Conservation (phyloP, 2,797 vertebrate species). For the Acanthurus lineatus region DNA sequence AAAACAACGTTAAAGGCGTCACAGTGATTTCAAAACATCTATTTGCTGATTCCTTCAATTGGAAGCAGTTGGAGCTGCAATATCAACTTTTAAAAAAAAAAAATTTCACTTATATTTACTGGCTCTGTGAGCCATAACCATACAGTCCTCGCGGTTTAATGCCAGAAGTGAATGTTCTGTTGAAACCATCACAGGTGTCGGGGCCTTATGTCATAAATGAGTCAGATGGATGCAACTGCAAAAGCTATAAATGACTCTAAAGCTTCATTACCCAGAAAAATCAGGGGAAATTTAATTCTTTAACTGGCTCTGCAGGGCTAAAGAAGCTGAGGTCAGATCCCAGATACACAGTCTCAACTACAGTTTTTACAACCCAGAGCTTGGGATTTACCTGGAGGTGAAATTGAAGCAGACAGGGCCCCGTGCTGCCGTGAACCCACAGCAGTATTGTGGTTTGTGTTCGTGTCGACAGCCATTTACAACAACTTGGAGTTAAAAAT, state of each 20-base stretch:
- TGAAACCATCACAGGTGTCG: slow-evolving; percentile 53
- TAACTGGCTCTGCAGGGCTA: slow-evolving; percentile 30
- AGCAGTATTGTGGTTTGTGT: slow-evolving; percentile 41
- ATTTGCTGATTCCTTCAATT: slow-evolving; percentile 2
- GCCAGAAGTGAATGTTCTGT: slow-evolving; percentile 53
- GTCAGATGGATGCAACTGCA: slow-evolving; percentile 26
- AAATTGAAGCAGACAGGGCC: slow-evolving; percentile 57
- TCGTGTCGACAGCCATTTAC: slow-evolving; percentile 50
- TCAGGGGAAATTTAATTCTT: slow-evolving; percentile 7
- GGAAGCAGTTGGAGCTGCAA: background rate
- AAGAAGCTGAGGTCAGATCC: slow-evolving; percentile 38
- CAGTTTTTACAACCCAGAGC: slow-evolving; percentile 34
- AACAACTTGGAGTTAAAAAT: slow-evolving; percentile 30
- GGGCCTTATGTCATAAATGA: slow-evolving; percentile 37
- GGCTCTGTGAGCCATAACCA: background rate
- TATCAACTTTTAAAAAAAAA: too few species aligned
- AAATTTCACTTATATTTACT: background rate
- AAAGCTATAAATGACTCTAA: slow-evolving; percentile 42
- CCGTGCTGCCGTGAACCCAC: slow-evolving; percentile 49
- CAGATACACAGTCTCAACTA: slow-evolving; percentile 53
- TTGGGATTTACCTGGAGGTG: slow-evolving; percentile 52
- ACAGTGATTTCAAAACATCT: too few species aligned
- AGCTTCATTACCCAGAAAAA: slow-evolving; percentile 54
- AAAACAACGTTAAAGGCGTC: background rate
- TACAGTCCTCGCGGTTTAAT: slow-evolving; percentile 6